Evolutionary conservation across 2,888 invertebrate genomes (phyloP).

Genomic region (Melanargia galathea): DNA sequence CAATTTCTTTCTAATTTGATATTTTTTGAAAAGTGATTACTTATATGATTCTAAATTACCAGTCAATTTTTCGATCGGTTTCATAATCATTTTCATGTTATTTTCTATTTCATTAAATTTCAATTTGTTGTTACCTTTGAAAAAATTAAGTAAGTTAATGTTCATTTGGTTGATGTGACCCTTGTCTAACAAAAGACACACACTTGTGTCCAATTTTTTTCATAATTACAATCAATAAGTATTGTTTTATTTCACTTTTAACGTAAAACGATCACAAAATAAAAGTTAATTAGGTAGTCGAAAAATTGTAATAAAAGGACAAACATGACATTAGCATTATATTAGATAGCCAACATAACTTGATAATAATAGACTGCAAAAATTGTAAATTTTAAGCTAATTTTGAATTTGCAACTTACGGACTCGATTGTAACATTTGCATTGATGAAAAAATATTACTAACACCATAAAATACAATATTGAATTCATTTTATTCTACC

Average conservation of each 20-base stretch:
- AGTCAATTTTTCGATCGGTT: constrained; percentile 35
- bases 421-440: constrained; percentile 7
- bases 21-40: no score
- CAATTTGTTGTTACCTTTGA: constrained; percentile 29
- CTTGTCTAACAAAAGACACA: neutral
- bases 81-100: constrained; percentile 32
- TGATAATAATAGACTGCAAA: no score
- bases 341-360: no score
- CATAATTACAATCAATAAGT: neutral
- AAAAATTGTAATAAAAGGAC: no score
- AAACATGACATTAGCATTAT: no score
- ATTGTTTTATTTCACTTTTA: no score
- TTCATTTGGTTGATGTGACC: neutral
- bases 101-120: constrained; percentile 27
- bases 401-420: no score
- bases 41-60: constrained; percentile 3
- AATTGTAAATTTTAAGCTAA: no score
- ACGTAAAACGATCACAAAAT: no score
- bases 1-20: neutral
- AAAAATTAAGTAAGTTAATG: constrained; percentile 4
- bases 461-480: constrained; percentile 19
- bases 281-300: no score
- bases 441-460: constrained; percentile 9
- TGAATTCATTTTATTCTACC: constrained; percentile 22
- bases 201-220: neutral